Conservation (phyloP, 2,888 invertebrate species). For the Melolontha melolontha region DNA sequence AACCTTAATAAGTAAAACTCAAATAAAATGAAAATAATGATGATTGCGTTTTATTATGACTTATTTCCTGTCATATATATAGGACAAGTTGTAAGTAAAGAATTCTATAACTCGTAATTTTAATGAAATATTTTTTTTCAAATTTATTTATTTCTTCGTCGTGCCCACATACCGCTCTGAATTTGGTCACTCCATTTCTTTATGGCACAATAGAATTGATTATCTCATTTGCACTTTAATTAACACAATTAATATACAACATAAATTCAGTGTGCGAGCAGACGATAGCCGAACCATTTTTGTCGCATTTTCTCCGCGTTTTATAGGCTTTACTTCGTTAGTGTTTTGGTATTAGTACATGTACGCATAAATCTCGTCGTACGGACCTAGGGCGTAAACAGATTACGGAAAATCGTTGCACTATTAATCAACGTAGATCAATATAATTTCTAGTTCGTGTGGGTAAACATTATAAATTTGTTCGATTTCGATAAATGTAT, state of each 20-base stretch:
- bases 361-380: slow-evolving; percentile 38
- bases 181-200: slow-evolving; percentile 16
- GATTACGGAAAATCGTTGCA: slow-evolving; percentile 40
- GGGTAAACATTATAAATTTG: slow-evolving; percentile 14
- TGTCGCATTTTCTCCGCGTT: slow-evolving; percentile 23
- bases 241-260: slow-evolving; percentile 33
- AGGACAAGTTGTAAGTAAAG: not conserved
- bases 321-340: slow-evolving; percentile 17
- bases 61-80: not conserved
- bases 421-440: slow-evolving; percentile 44
- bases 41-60: too few species aligned
- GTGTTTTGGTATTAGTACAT: slow-evolving; percentile 34
- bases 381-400: slow-evolving; percentile 40
- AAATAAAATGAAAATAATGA: too few species aligned
- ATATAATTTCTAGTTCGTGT: slow-evolving; percentile 37
- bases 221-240: slow-evolving; percentile 39
- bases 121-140: slow-evolving; percentile 17
- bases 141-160: not conserved
- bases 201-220: slow-evolving; percentile 29
- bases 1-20: too few species aligned
- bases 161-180: slow-evolving; percentile 24
- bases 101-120: not conserved
- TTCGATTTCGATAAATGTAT: slow-evolving; percentile 4
- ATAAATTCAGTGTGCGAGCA: slow-evolving; percentile 23
- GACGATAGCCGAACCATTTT: slow-evolving; percentile 33